Conservation (phyloP, 2,113 vertebrate species). For the Ailurus styani region DNA sequence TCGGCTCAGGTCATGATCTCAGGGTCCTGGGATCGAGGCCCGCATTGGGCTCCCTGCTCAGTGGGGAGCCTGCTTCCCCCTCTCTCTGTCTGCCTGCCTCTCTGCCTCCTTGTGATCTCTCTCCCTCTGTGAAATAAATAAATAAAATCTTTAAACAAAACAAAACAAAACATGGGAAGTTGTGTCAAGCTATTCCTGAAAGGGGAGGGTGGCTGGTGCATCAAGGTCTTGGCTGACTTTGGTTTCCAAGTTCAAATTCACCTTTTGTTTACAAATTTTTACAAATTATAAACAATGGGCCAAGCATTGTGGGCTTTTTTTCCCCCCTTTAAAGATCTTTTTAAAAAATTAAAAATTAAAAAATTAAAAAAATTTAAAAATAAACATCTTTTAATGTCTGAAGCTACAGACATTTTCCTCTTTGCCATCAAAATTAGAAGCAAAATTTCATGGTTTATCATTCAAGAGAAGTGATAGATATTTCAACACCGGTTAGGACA, state of each 20-base stretch:
- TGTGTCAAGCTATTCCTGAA: neutral
- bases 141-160: too few species aligned
- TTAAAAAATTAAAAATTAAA: too few species aligned
- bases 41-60: too few species aligned
- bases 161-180: neutral
- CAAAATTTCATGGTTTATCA: slow-evolving; percentile 46
- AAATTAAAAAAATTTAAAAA: too few species aligned
- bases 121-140: too few species aligned
- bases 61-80: too few species aligned
- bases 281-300: slow-evolving; percentile 20
- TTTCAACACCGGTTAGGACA: slow-evolving; percentile 59
- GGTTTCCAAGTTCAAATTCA: slow-evolving; percentile 24
- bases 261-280: slow-evolving; percentile 46
- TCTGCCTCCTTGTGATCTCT: too few species aligned
- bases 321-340: neutral
- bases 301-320: neutral
- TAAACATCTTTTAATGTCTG: too few species aligned
- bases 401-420: slow-evolving; percentile 25
- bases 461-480: slow-evolving; percentile 50
- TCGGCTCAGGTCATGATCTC: too few species aligned
- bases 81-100: too few species aligned
- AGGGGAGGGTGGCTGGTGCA: neutral
- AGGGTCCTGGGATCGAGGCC: too few species aligned
- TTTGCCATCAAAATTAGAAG: slow-evolving; percentile 39
- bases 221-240: neutral